Conservation (phyloP, 2,113 vertebrate species). For the Bubo scandiacus region DNA sequence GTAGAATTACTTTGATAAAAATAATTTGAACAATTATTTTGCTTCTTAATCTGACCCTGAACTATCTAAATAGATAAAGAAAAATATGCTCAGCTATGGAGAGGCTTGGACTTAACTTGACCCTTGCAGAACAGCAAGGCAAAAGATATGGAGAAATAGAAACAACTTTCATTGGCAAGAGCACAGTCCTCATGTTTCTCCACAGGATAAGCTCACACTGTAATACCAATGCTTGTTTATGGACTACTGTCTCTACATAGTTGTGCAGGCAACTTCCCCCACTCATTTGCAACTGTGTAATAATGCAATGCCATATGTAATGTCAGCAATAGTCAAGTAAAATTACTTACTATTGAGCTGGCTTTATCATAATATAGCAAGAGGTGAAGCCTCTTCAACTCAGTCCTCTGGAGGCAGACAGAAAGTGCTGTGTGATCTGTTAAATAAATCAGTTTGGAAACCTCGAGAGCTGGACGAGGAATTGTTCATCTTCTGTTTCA, state of each 20-base stretch:
- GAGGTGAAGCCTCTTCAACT: neutral
- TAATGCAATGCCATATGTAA: neutral
- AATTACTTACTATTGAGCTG: neutral
- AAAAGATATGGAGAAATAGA: neutral
- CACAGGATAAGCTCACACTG: neutral
- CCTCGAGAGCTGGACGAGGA: neutral
- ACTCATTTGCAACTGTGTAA: neutral
- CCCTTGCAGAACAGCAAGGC: neutral
- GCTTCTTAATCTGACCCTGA: neutral
- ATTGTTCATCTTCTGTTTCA: neutral
- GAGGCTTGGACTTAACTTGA: neutral
- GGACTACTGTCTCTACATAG: neutral
- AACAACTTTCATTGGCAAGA: neutral
- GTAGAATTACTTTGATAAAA: neutral
- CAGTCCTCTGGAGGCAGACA: neutral
- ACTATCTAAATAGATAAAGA: neutral
- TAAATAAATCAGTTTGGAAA: neutral
- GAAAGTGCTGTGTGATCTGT: neutral
- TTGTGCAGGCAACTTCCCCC: neutral
- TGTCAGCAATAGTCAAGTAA: neutral
- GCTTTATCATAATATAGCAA: neutral
- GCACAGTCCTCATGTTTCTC: neutral
- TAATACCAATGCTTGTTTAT: neutral
- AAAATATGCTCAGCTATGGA: neutral
- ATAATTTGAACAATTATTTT: neutral